phyloP scores from a whole-genome alignment of 1,140 invertebrate genomes.

The Piezodorus guildinii region DNA sequence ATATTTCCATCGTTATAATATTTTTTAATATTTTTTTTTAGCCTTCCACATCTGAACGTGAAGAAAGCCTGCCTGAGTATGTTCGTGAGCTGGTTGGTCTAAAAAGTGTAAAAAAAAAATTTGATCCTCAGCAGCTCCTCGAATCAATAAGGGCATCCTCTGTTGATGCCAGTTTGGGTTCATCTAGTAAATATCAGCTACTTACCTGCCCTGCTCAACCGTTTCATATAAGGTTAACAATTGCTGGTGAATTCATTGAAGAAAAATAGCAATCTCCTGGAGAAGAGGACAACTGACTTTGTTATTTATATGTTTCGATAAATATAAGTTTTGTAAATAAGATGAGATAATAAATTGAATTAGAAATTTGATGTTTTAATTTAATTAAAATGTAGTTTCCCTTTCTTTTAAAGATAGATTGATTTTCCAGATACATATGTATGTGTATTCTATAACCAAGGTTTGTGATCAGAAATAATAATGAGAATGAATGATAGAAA shows the following conservation, averaged over 20 bases:
- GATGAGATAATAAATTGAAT: neutral
- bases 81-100: neutral
- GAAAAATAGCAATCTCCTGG: conserved; percentile 51
- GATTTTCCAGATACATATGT: no score
- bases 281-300: conserved; percentile 30
- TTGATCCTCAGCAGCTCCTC: neutral
- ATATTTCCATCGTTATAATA: no score
- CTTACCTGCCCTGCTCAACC: conserved; percentile 20
- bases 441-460: no score
- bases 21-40: no score
- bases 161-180: neutral
- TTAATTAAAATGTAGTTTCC: no score
- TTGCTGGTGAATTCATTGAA: conserved; percentile 20
- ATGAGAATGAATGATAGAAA: no score
- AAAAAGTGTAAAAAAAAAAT: neutral
- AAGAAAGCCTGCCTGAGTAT: conserved; percentile 8
- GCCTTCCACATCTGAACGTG: neutral
- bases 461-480: no score
- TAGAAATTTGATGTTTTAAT: no score
- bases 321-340: neutral
- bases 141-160: neutral
- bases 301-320: no score
- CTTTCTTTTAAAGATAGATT: no score
- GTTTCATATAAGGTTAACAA: conserved; percentile 18
- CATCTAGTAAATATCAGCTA: conserved; percentile 4